Evolutionary conservation across 1,140 invertebrate genomes (phyloP).

Genomic region (Frieseomelitta varia): DNA sequence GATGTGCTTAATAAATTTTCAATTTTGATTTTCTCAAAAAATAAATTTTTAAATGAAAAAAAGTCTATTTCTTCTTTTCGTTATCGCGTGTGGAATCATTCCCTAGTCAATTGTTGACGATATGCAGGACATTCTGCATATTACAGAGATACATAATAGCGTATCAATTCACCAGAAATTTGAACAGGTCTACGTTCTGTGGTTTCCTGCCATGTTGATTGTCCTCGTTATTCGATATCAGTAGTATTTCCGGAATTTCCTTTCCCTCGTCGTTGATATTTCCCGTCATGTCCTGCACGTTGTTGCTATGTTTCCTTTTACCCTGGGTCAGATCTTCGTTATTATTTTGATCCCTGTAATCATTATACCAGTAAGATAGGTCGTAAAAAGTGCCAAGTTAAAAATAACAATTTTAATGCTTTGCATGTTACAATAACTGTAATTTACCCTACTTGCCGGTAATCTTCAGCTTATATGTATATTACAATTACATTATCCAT

Average conservation of each 20-base stretch:
- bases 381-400: not conserved
- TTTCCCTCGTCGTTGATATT: conserved; percentile 39
- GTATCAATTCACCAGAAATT: conserved; percentile 51
- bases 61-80: too few relatives aligned
- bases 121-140: not conserved
- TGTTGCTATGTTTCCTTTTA: conserved; percentile 24
- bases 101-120: too few relatives aligned
- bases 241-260: conserved; percentile 46
- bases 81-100: too few relatives aligned
- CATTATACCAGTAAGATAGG: not conserved
- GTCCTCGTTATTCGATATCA: conserved; percentile 43
- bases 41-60: too few relatives aligned
- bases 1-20: too few relatives aligned
- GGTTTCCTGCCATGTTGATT: conserved; percentile 29
- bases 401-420: not conserved
- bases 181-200: conserved; percentile 41
- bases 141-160: not conserved
- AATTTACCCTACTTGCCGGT: not conserved
- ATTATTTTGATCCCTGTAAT: conserved; percentile 78
- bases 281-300: conserved; percentile 8
- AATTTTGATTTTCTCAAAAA: too few relatives aligned
- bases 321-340: conserved; percentile 70
- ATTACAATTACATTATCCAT: not conserved
- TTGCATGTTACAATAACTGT: not conserved
- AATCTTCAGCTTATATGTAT: not conserved